These are phyloP conservation scores for Ptyas mucosa DNA, from an alignment of 2,113 vertebrate genomes.

Conservation along the genomic window DNA sequence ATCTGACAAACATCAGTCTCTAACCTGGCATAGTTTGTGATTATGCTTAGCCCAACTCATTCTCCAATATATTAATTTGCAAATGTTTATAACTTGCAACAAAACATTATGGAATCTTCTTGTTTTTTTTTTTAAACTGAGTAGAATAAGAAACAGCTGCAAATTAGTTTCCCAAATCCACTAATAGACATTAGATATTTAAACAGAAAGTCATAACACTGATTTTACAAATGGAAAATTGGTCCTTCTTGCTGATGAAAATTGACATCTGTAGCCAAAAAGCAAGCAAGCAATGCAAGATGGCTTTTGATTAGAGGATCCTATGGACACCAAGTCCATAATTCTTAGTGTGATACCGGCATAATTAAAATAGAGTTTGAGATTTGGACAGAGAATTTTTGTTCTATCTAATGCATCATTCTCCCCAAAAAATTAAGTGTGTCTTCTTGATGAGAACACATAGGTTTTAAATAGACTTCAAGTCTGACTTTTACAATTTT, in stretches of 20 bases:
- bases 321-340: neutral
- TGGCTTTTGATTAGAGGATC: neutral
- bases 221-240: slow-evolving; percentile 14
- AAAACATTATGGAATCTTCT: slow-evolving; percentile 29
- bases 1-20: slow-evolving; percentile 43
- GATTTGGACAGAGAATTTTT: neutral
- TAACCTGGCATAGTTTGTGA: slow-evolving; percentile 56
- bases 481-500: neutral
- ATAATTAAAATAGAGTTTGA: neutral
- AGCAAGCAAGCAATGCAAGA: neutral
- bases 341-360: too few relatives aligned
- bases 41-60: slow-evolving; percentile 46
- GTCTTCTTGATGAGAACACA: neutral
- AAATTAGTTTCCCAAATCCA: slow-evolving; percentile 47
- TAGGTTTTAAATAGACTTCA: neutral
- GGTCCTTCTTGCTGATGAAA: slow-evolving; percentile 14
- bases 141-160: slow-evolving; percentile 34
- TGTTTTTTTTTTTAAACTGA: neutral
- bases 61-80: slow-evolving; percentile 39
- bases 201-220: neutral
- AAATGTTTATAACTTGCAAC: slow-evolving; percentile 35
- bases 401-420: neutral
- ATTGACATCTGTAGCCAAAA: slow-evolving; percentile 1
- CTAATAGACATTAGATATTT: slow-evolving; percentile 34
- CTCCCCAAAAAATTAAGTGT: neutral